These are phyloP conservation scores for Ectropis crepuscularia DNA, from an alignment of 2,888 invertebrate species.

Conservation along the genomic window DNA sequence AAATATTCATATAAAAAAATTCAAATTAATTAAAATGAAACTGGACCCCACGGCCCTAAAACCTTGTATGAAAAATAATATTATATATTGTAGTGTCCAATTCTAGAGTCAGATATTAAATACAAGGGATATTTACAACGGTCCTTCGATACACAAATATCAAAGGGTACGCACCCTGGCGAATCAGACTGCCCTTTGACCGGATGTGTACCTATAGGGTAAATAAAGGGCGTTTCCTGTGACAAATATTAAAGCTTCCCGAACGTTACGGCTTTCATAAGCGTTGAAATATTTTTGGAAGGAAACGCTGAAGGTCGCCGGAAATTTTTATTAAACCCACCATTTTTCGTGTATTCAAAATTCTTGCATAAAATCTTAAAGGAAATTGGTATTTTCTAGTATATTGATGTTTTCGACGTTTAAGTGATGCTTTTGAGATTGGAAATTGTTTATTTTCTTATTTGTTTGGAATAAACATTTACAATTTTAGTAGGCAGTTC, in stretches of 20 bases:
- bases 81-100: constrained; percentile 33
- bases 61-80: constrained; percentile 1
- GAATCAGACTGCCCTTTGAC: constrained; percentile 65
- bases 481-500: no score
- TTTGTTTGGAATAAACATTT: no score
- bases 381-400: constrained; percentile 11
- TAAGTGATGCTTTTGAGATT: background rate
- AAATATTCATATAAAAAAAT: constrained; percentile 2
- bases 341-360: constrained; percentile 28
- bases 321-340: constrained; percentile 31
- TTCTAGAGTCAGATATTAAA: constrained; percentile 57
- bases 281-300: constrained; percentile 43
- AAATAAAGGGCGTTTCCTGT: constrained; percentile 73
- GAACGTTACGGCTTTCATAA: constrained; percentile 43
- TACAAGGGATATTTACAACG: constrained; percentile 64
- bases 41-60: background rate
- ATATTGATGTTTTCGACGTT: constrained; percentile 13
- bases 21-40: constrained; percentile 9
- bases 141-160: constrained; percentile 62
- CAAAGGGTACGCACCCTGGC: constrained; percentile 54
- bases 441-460: no score
- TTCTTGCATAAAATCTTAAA: constrained; percentile 17
- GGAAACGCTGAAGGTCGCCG: constrained; percentile 37
- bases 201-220: constrained; percentile 68
- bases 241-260: constrained; percentile 67